Evolutionary conservation across 2,888 invertebrate genomes (phyloP), one percentile per base, ranked within the genome.

Genomic region (Euzetes globulus): DNA sequence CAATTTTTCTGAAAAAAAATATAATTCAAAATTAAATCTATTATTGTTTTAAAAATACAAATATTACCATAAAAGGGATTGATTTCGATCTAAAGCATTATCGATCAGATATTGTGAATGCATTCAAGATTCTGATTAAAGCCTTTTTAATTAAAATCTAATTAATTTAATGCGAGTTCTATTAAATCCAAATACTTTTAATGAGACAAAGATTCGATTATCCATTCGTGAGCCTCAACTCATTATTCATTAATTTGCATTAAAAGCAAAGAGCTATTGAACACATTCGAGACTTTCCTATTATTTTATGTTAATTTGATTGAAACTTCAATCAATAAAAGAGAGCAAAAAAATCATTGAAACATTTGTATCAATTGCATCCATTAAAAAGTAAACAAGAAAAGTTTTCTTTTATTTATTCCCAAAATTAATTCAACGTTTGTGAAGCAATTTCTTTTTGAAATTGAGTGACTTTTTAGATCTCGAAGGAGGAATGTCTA

Each of bases 231-330:
- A 37, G 15, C 11, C 41, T 9, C 19, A 68, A 68, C 68, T 68
- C 68, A 68, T 68, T 68, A 68, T 68, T 68, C 68, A 68, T 68
- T 68, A 1, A 68, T 68, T 68, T 63, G 63, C 33, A 68, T 68
- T 68, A 33, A 11, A 60, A 60, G 60, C 60, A 55, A 6, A 19
- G n/a, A 3, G 17, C 27, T 63, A 37, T n/a, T 25, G 63, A 27
- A 55, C 55, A 55, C 1, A 58, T 11, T 17, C 29, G 13, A 63
- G 13, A 45, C 13, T 37, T 22, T 41, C 19, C 68, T 68, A 68
- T 68, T 41, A 45, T 68, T 68, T 60, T 68, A 45, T 65, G 65
- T 41, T 65, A 65, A 65, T 65, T 19, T 37, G 11, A 65, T 65
- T 65, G 37, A 65, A 65, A 25, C 11, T 65, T 17, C 37, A 65